Evolutionary conservation across 2,888 invertebrate genomes (phyloP).

Genomic region (Anarsia innoxiella): DNA sequence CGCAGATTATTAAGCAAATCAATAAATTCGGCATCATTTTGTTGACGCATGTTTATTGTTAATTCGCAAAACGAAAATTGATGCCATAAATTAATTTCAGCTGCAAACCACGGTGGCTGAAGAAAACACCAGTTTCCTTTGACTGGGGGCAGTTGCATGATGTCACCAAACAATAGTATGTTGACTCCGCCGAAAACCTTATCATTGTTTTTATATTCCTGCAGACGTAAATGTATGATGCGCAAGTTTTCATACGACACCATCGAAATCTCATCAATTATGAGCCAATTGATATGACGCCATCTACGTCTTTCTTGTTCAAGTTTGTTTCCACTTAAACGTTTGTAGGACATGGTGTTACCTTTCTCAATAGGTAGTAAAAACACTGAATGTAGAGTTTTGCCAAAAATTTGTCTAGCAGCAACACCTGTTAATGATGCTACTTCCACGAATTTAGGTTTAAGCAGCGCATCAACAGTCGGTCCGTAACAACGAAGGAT

Average conservation of each 20-base stretch:
- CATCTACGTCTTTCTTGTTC: constrained; percentile 24
- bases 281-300: constrained; percentile 24
- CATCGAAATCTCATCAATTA: constrained; percentile 29
- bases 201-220: constrained; percentile 20
- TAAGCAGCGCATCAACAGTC: constrained; percentile 17
- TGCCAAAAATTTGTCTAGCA: constrained; percentile 21
- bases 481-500: constrained; percentile 22
- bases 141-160: constrained; percentile 27
- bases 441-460: too few species aligned
- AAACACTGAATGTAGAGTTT: constrained; percentile 2
- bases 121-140: constrained; percentile 14
- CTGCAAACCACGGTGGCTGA: neutral
- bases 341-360: constrained; percentile 16
- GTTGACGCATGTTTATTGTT: constrained; percentile 32
- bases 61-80: constrained; percentile 29
- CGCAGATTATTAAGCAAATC: constrained; percentile 26
- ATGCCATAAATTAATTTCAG: constrained; percentile 16
- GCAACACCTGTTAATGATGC: constrained; percentile 26
- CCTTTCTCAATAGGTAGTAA: constrained; percentile 24
- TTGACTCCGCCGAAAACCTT: constrained; percentile 21
- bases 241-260: constrained; percentile 26
- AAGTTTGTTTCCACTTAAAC: constrained; percentile 17
- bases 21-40: constrained; percentile 24
- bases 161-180: too few species aligned
- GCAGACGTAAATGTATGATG: constrained; percentile 23